Base-by-base conservation (phyloP, 2,113 vertebrate species). In the Embiotoca jacksoni region DNA sequence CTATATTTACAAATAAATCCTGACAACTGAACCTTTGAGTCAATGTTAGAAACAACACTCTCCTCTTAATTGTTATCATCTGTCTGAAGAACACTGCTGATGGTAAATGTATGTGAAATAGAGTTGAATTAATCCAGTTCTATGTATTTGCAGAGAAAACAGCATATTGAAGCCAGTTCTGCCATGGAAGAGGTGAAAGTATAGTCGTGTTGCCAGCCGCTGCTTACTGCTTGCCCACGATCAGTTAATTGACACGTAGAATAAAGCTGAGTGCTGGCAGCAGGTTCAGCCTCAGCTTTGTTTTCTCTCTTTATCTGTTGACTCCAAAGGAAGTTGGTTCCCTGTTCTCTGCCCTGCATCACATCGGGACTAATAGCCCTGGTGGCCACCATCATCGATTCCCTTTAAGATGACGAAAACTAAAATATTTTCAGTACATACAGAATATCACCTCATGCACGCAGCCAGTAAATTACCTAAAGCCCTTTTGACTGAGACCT, bases 191-290 rank as follows among this genome's bases (percentile, higher is more conserved):
- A 72, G 50, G 39, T 53, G 14, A 36, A 80, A 23, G 57, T 70
- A 23, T 23, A 36, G 11, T 33, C 3, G 7, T 5, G 35, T 13
- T 65, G 55, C 72, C 57, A 41, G 75, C 30, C 10, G 6, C 68
- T 50, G 54, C 76, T 58, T 55, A 84, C 49, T 53, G 63, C 65
- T 73, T 80, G 47, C 46, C 69, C 63, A 60, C 76, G 73, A 70
- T 87, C 84, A 80, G 80, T 75, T 85, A 80, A 78, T 62, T 87
- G 90, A 78, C 78, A 82, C 66, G 36, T 54, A 46, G 72, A 70
- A 62, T 53, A 80, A 76, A 82, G 78, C 73, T 32, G 52, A 31
- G 11, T 52, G 59, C 72, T 85, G 81, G 80, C 86, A 82, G 56
- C 53, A 65, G 35, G 61, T 73, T 75, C 16, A 41, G 60, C 32